Conservation (phyloP, 2,113 vertebrate species). For the Crocuta crocuta region DNA sequence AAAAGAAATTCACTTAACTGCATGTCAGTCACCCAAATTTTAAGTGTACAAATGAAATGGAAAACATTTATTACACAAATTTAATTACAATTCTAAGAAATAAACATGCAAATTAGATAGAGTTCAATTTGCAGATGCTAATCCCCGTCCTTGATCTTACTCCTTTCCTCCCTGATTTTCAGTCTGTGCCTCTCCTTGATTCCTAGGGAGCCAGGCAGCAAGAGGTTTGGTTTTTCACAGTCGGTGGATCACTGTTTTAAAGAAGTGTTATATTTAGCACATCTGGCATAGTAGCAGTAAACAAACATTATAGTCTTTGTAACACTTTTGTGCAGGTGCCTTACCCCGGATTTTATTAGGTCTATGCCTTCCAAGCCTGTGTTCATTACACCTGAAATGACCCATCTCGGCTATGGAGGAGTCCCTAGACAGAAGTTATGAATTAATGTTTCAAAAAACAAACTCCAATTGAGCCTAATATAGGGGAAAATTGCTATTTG, state of each 20-base stretch:
- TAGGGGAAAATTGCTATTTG: slow-evolving; percentile 23
- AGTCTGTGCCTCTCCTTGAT: slow-evolving; percentile 43
- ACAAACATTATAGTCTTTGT: slow-evolving; percentile 74
- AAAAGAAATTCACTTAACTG: slow-evolving; percentile 73
- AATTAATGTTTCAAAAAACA: slow-evolving; percentile 58
- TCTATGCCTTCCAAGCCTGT: slow-evolving; percentile 33
- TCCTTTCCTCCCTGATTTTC: slow-evolving; percentile 14
- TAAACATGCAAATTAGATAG: slow-evolving; percentile 83
- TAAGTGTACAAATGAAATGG: slow-evolving; percentile 81
- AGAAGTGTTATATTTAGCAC: slow-evolving; percentile 73
- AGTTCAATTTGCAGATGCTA: slow-evolving; percentile 80
- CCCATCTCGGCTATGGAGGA: slow-evolving; percentile 41
- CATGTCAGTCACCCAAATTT: slow-evolving; percentile 78
- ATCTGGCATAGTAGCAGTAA: slow-evolving; percentile 72
- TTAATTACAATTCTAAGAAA: slow-evolving; percentile 84
- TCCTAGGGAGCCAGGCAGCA: slow-evolving; percentile 70
- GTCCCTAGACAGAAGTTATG: slow-evolving; percentile 68
- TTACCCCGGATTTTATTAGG: neutral
- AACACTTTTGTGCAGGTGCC: slow-evolving; percentile 72
- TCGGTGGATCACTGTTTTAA: slow-evolving; percentile 74
- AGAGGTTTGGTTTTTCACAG: slow-evolving; percentile 68
- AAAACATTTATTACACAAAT: slow-evolving; percentile 84
- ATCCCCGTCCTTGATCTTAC: slow-evolving; percentile 61
- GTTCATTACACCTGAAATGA: slow-evolving; percentile 71
- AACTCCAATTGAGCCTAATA: slow-evolving; percentile 56